Percentiles rank a stretch among this genome's conserved stretches.
Conservation (phyloP, 1,140 invertebrate genomes). For the Temnothorax curvispinosus region DNA sequence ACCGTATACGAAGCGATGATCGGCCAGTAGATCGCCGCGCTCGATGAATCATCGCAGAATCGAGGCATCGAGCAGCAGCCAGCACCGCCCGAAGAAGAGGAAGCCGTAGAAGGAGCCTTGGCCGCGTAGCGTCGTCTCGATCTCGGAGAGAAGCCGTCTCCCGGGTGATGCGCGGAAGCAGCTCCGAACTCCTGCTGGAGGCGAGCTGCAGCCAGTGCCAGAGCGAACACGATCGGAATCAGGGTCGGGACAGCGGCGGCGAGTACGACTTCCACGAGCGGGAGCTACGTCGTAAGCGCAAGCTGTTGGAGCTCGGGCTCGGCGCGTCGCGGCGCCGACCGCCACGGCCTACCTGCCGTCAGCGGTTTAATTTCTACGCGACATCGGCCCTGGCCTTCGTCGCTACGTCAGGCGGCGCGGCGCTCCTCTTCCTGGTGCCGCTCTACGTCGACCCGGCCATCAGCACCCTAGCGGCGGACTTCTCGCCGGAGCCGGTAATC, state of each 20-base stretch:
- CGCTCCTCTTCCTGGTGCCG: conserved; percentile 94
- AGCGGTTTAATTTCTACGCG: conserved; percentile 91
- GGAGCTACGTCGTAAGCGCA: conserved; percentile 89
- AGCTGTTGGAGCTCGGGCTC: conserved; percentile 89
- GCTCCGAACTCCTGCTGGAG: conserved; percentile 93
- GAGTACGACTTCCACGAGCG: conserved; percentile 85
- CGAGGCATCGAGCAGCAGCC: conserved; percentile 59
- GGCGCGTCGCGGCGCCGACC: conserved; percentile 86
- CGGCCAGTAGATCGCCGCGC: conserved; percentile 49
- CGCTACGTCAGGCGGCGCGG: conserved; percentile 92
- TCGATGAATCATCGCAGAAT: conserved; percentile 69
- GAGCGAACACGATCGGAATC: conserved; percentile 59
- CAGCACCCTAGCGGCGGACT: conserved; percentile 93
- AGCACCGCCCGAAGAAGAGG: conserved; percentile 45
- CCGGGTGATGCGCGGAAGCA: conserved; percentile 91
- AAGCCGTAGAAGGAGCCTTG: conserved; percentile 54
- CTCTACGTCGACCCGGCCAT: conserved; percentile 96
- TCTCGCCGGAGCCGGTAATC: conserved; percentile 91
- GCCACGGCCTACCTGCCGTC: conserved; percentile 89
- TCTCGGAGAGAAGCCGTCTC: conserved; percentile 46
- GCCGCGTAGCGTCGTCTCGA: conserved; percentile 60
- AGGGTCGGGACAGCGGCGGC: conserved; percentile 52
- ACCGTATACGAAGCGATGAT: conserved; percentile 37
- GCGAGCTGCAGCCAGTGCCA: conserved; percentile 79
- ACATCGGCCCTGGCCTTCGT: conserved; percentile 92